phyloP scores from a whole-genome alignment of 37 sponge, comb jelly and placozoan genomes.

The Halichondria panicea region DNA sequence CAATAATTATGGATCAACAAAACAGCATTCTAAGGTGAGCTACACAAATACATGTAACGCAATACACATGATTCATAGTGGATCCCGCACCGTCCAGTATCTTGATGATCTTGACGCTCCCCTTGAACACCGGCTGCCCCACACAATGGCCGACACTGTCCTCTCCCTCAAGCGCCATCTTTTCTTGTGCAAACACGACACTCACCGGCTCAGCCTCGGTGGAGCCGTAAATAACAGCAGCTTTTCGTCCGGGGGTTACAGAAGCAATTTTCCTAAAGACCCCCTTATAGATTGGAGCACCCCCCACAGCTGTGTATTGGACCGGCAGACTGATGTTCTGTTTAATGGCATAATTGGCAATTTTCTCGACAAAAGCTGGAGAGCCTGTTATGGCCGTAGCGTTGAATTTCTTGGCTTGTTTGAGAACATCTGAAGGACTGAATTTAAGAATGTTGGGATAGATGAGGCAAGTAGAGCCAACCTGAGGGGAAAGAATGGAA shows the following conservation, averaged over 20 bases:
- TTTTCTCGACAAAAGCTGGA: slow-evolving; percentile 53
- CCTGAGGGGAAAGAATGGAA: slow-evolving; percentile 19
- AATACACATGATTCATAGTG: neutral
- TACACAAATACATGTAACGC: neutral
- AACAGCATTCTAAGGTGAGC: neutral
- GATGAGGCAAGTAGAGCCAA: slow-evolving; percentile 58
- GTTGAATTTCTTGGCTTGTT: slow-evolving; percentile 34
- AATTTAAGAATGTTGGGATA: slow-evolving; percentile 24
- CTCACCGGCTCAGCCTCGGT: slow-evolving; percentile 88
- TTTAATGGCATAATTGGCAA: slow-evolving; percentile 51
- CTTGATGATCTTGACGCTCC: slow-evolving; percentile 47
- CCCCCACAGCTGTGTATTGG: slow-evolving; percentile 50
- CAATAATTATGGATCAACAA: neutral
- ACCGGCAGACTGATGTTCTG: slow-evolving; percentile 40
- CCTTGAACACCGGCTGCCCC: slow-evolving; percentile 71
- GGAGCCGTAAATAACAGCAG: slow-evolving; percentile 67
- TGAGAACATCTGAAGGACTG: slow-evolving; percentile 49
- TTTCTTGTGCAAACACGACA: slow-evolving; percentile 51
- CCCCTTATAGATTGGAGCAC: slow-evolving; percentile 68
- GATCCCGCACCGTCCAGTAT: slow-evolving; percentile 41
- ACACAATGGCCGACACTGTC: slow-evolving; percentile 64
- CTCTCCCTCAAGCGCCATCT: slow-evolving; percentile 45
- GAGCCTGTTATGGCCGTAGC: slow-evolving; percentile 53
- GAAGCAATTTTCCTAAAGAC: slow-evolving; percentile 29
- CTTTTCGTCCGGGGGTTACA: slow-evolving; percentile 25